Evolutionary conservation across 2,888 invertebrate species (phyloP).

Genomic region (Oxyscelio sp.): DNA sequence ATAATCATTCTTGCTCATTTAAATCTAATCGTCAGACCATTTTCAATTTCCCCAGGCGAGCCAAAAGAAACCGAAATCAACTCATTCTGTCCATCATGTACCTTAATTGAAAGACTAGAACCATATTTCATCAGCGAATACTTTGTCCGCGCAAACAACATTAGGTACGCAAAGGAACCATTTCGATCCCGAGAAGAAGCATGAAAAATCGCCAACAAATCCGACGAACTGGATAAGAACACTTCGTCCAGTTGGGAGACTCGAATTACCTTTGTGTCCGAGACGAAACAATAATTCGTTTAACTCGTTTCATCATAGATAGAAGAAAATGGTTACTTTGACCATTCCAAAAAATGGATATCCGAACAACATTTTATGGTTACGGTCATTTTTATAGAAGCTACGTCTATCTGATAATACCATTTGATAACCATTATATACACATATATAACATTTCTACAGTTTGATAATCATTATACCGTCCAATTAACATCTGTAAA

Average conservation of each 20-base stretch:
- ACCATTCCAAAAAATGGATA: too few species aligned
- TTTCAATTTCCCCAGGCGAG: conserved; percentile 27
- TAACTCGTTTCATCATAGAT: too few species aligned
- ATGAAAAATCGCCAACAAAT: background rate
- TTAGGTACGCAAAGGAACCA: background rate
- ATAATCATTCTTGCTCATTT: too few species aligned
- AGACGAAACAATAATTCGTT: background rate
- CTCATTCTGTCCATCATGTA: conserved; percentile 42
- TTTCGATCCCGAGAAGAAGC: background rate
- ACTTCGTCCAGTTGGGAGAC: background rate
- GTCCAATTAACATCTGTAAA: too few species aligned
- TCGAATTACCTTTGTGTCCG: background rate
- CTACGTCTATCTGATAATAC: too few species aligned
- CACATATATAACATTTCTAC: too few species aligned
- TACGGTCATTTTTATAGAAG: too few species aligned
- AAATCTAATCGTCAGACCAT: conserved; percentile 35
- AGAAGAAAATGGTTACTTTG: too few species aligned
- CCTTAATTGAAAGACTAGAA: conserved; percentile 55
- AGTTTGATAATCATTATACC: too few species aligned
- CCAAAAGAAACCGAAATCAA: conserved; percentile 36
- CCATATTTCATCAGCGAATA: conserved; percentile 29
- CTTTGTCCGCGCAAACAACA: background rate
- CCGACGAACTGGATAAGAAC: background rate
- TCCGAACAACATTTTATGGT: too few species aligned
- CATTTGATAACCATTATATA: too few species aligned